Conservation (phyloP, 2,797 vertebrate species). For the Danio kyathit region DNA sequence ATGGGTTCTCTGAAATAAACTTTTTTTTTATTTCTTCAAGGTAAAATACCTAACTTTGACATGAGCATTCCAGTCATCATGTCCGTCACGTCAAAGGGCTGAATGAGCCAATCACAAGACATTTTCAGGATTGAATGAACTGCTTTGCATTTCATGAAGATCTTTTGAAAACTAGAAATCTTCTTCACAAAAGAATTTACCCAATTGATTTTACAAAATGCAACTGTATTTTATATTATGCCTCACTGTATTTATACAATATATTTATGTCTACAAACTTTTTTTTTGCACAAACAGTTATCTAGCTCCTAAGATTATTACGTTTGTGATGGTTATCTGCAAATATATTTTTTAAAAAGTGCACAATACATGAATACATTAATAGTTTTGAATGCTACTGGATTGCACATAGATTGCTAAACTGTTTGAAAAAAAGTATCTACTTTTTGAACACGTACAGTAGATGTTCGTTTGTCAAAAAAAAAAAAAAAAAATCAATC, state of each 20-base stretch:
- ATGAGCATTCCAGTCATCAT: slow-evolving; percentile 71
- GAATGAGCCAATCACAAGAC: slow-evolving; percentile 24
- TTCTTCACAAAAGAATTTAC: slow-evolving; percentile 17
- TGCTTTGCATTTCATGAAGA: slow-evolving; percentile 7
- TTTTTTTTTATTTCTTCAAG: slow-evolving; percentile 25
- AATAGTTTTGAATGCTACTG: not conserved
- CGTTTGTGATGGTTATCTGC: slow-evolving; percentile 38
- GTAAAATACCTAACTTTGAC: slow-evolving; percentile 36
- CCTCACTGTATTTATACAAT: slow-evolving; percentile 53
- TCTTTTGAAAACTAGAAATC: slow-evolving; percentile 28
- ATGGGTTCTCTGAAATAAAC: slow-evolving; percentile 12
- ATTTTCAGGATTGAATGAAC: slow-evolving; percentile 9
- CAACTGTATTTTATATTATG: slow-evolving; percentile 41
- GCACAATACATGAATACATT: not conserved
- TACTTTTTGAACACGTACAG: not conserved
- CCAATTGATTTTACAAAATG: slow-evolving; percentile 34
- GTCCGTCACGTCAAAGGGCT: slow-evolving; percentile 57
- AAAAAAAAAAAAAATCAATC: slow-evolving; percentile 52
- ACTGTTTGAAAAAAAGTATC: not conserved
- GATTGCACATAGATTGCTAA: not conserved
- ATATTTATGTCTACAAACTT: slow-evolving; percentile 54
- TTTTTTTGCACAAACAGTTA: slow-evolving; percentile 49
- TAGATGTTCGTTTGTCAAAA: slow-evolving; percentile 66
- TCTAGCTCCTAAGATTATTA: slow-evolving; percentile 24
- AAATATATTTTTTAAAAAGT: slow-evolving; percentile 41